A percentile compares a stretch with the other conserved stretches of the same genome.
Conservation (phyloP, 2,797 vertebrate species). For the Fundulus diaphanus region DNA sequence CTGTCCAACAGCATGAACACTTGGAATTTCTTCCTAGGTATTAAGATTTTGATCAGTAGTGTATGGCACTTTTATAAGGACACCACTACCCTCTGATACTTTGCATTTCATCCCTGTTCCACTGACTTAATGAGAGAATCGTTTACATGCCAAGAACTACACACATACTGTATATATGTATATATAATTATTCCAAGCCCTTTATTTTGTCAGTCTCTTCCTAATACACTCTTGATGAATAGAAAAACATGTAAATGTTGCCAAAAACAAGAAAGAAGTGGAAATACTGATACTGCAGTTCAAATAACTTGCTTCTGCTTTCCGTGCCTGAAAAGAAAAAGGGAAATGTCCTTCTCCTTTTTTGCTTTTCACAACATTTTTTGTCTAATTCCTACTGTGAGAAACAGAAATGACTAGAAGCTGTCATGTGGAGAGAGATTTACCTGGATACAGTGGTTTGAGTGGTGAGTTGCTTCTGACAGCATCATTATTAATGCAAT, state of each 20-base stretch:
- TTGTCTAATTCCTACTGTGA: conserved; percentile 8
- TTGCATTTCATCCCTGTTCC: background rate
- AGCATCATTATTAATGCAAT: conserved; percentile 69
- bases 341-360: background rate
- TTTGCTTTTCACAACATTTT: conserved; percentile 13
- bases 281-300: conserved; percentile 32
- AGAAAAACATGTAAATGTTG: conserved; percentile 10
- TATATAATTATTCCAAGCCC: conserved; percentile 4
- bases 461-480: conserved; percentile 42
- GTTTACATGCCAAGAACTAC: background rate
- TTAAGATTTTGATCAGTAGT: background rate
- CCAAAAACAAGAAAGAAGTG: conserved; percentile 17
- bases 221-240: conserved; percentile 31
- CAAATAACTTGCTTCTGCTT: conserved; percentile 14
- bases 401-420: conserved; percentile 25
- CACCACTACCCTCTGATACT: background rate
- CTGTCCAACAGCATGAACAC: background rate
- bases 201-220: conserved; percentile 14
- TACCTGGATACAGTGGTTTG: conserved; percentile 38
- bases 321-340: conserved; percentile 8
- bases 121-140: background rate
- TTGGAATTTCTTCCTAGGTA: background rate
- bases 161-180: background rate
- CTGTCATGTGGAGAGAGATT: conserved; percentile 25
- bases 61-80: background rate